Evolutionary conservation across 2,113 vertebrate genomes (phyloP), one percentile per base, ranked within the genome.

Genomic region (Phalacrocorax brasilianus): DNA sequence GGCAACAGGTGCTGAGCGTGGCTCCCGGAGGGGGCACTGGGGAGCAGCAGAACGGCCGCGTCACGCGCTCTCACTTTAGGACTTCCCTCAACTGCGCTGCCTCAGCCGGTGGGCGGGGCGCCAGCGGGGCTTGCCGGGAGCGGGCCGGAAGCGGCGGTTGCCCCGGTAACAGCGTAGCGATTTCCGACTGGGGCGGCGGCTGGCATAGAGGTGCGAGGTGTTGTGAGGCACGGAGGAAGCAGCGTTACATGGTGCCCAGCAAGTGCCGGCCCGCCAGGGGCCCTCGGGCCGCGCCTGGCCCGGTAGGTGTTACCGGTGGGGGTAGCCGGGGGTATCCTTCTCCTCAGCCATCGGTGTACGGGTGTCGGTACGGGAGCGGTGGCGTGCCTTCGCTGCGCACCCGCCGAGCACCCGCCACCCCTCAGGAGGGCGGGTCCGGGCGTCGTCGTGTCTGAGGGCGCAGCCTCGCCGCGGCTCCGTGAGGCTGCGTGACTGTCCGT

Each of bases 241-340:
- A 23, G 78, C 85, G 55, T 71, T 62, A 83, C 91, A 98, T 98
- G 98, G 97, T 98, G 93, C 98, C 98, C 53, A 97, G 97, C 93
- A 98, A 95, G 58, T 96, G 97, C 81, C 97, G 98, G 55, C 72
- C 96, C 22, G 82, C 90, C 18, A 94, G 95, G 82, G 97, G 83
- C 87, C 85, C 95, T 68, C 96, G 97, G 70, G 83, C 66, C 50
- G 73, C 91, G 49, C 33, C 97, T 22, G 95, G 91, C 81, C 72
- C 97, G 83, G 98, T 97, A 96, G 50, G 95, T 85, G 74, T 55
- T 24, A 72, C 45, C 5, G 55, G 1, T 42, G 53, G 40, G 9
- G 38, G 38, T 38, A 38, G 38, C 38, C 10, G 38, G 38, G 38
- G 38, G 38, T 38, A 38, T 38, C 38, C 38, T 38, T 38, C 12